Percentiles rank a stretch among this genome's conserved stretches.
Conservation (phyloP, 2,888 invertebrate genomes). For the Agriopis aurantiaria region DNA sequence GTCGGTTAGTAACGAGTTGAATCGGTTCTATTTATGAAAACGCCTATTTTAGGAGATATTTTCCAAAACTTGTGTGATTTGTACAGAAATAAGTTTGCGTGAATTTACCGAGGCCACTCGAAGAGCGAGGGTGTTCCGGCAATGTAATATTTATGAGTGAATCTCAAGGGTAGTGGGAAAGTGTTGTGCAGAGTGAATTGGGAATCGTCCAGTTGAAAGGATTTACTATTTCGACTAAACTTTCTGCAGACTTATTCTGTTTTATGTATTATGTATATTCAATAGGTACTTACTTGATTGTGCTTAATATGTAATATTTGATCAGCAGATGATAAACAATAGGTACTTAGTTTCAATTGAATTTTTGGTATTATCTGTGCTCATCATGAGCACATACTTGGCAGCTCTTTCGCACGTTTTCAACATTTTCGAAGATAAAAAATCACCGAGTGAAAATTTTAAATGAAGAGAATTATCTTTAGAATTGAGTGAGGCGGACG, state of each 20-base stretch:
- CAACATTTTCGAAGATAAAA: no score
- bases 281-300: no score
- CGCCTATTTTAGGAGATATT: neutral
- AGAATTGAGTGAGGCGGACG: no score
- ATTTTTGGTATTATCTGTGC: no score
- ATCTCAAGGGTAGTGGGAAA: conserved; percentile 34
- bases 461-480: no score
- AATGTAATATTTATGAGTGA: conserved; percentile 42
- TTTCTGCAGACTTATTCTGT: conserved; percentile 17
- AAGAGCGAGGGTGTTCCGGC: conserved; percentile 22
- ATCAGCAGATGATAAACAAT: no score
- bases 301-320: no score
- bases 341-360: no score
- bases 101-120: conserved; percentile 28
- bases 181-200: conserved; percentile 26
- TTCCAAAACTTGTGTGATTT: conserved; percentile 20
- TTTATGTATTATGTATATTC: neutral
- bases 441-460: no score
- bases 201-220: conserved; percentile 23
- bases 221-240: conserved; percentile 22
- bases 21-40: neutral
- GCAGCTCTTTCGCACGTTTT: no score
- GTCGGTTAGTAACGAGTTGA: neutral
- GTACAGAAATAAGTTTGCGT: conserved; percentile 27
- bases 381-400: no score